These are phyloP conservation scores for Camelus dromedarius DNA, from an alignment of 2,113 vertebrate species.

Conservation along the genomic window DNA sequence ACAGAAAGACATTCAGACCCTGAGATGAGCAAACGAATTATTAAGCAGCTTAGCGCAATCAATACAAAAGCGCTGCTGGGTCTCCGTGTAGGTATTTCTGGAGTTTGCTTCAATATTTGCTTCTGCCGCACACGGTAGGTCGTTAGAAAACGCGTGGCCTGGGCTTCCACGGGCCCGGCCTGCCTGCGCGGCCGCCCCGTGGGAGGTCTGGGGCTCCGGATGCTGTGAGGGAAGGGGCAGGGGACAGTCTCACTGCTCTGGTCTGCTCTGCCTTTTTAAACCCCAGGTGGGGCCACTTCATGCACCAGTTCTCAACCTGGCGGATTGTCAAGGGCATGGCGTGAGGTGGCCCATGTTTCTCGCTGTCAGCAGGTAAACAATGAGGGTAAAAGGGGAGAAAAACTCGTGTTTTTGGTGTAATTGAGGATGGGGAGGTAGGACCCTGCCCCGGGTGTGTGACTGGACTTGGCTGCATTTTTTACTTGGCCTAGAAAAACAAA, in stretches of 20 bases:
- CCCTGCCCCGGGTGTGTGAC: neutral
- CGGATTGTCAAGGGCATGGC: neutral
- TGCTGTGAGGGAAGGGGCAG: neutral
- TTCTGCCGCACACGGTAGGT: constrained; percentile 54
- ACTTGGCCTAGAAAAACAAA: neutral
- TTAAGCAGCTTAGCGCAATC: constrained; percentile 62
- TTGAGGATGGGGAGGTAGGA: neutral
- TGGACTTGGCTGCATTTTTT: neutral
- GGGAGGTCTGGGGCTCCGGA: no score
- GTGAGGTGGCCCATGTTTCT: neutral
- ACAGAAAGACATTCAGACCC: constrained; percentile 16
- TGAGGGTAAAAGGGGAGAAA: no score
- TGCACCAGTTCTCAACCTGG: neutral
- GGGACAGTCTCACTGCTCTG: neutral
- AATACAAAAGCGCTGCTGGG: constrained; percentile 1
- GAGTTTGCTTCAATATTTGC: constrained; percentile 83
- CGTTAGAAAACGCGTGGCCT: constrained; percentile 33
- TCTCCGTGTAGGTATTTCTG: constrained; percentile 78
- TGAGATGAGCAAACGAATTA: constrained; percentile 39
- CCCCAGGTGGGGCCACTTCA: neutral
- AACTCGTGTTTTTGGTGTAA: neutral
- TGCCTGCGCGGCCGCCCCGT: no score
- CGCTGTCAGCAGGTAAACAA: neutral
- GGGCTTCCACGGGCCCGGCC: neutral
- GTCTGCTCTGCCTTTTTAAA: neutral